Evolutionary conservation across 1,140 invertebrate genomes (phyloP).

Genomic region (Ceratina calcarata): DNA sequence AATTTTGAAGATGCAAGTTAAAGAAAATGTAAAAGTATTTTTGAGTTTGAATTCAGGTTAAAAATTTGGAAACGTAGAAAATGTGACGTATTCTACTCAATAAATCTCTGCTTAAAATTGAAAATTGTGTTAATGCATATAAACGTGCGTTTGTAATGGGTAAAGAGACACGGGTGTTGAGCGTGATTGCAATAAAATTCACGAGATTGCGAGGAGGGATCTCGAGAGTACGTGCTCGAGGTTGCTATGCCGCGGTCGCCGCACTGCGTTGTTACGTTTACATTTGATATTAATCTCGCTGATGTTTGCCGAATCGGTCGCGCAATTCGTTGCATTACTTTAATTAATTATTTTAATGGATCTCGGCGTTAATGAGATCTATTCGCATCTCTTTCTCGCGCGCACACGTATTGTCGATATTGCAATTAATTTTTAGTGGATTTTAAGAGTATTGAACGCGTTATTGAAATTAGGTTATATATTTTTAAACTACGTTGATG

Average conservation of each 20-base stretch:
- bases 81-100: too few relatives aligned
- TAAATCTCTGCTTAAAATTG: too few relatives aligned
- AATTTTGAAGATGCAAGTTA: too few relatives aligned
- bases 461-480: too few relatives aligned
- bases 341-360: slow-evolving; percentile 65
- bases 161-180: slow-evolving; percentile 33
- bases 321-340: slow-evolving; percentile 61
- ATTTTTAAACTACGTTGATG: too few relatives aligned
- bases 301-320: slow-evolving; percentile 51
- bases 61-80: too few relatives aligned
- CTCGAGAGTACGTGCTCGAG: slow-evolving; percentile 46
- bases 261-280: slow-evolving; percentile 48
- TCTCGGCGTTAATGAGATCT: slow-evolving; percentile 28
- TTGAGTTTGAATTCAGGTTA: too few relatives aligned
- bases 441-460: too few relatives aligned
- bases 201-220: slow-evolving; percentile 25
- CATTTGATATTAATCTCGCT: slow-evolving; percentile 62
- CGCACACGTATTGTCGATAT: background rate
- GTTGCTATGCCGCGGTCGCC: background rate
- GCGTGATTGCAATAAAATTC: slow-evolving; percentile 62
- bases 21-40: too few relatives aligned
- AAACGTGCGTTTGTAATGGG: background rate
- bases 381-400: background rate
- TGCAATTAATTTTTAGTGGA: background rate
- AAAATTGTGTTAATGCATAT: too few relatives aligned